Conservation (phyloP, 2,888 invertebrate genomes). For the Eupeodes latifasciatus region DNA sequence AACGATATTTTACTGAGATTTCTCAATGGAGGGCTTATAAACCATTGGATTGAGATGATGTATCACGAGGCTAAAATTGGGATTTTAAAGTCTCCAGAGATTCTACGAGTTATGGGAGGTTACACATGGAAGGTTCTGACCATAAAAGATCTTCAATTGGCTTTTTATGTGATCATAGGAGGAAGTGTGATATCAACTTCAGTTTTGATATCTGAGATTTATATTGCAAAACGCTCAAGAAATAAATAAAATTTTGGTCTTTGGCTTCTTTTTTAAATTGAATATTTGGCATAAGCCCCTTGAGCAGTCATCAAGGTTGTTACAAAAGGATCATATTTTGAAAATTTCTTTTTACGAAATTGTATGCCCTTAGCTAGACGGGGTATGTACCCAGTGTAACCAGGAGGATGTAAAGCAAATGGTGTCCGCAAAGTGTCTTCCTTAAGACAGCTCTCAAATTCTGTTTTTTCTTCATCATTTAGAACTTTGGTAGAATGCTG, state of each 20-base stretch:
- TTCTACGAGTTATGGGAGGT: slow-evolving; percentile 77
- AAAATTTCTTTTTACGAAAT: slow-evolving; percentile 60
- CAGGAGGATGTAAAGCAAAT: slow-evolving; percentile 63
- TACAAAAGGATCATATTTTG: slow-evolving; percentile 67
- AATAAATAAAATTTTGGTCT: not conserved
- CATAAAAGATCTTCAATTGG: slow-evolving; percentile 82
- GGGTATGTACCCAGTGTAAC: slow-evolving; percentile 73
- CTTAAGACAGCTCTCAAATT: slow-evolving; percentile 44
- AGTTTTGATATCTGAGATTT: slow-evolving; percentile 72
- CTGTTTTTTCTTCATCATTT: slow-evolving; percentile 45
- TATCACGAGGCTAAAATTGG: slow-evolving; percentile 79
- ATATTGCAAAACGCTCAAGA: slow-evolving; percentile 12
- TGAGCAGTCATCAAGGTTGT: slow-evolving; percentile 67
- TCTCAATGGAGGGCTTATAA: slow-evolving; percentile 81
- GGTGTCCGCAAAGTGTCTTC: slow-evolving; percentile 62
- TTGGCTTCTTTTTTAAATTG: slow-evolving; percentile 11
- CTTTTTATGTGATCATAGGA: slow-evolving; percentile 81
- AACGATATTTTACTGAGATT: slow-evolving; percentile 80
- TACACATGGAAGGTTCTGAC: slow-evolving; percentile 81
- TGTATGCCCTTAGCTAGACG: slow-evolving; percentile 60
- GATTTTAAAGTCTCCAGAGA: slow-evolving; percentile 78
- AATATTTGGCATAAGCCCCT: slow-evolving; percentile 37
- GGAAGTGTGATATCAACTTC: slow-evolving; percentile 79
- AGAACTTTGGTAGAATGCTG: slow-evolving; percentile 30
- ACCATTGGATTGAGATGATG: slow-evolving; percentile 82